Evolutionary conservation across 2,888 invertebrate species (phyloP).

Genomic region (Eilema sororculum): DNA sequence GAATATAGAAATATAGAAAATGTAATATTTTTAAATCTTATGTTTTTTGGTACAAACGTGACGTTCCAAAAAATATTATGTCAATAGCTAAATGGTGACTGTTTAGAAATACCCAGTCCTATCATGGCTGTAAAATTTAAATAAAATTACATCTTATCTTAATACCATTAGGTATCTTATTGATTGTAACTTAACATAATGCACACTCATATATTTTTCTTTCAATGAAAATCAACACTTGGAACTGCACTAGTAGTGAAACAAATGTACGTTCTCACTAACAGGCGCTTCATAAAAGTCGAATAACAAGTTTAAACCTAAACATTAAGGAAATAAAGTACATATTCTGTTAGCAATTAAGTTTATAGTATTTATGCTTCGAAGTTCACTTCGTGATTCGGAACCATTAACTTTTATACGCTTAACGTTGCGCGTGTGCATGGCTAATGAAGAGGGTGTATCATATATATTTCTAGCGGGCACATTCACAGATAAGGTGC

Average conservation of each 20-base stretch:
- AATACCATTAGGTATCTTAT: too few relatives aligned
- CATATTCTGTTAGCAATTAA: neutral
- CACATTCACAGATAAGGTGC: neutral
- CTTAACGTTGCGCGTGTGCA: constrained; percentile 32
- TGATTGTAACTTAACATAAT: too few relatives aligned
- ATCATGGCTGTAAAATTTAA: neutral
- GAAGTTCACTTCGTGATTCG: constrained; percentile 31
- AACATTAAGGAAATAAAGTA: neutral
- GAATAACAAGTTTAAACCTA: neutral
- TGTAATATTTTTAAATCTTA: too few relatives aligned
- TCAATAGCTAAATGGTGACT: too few relatives aligned
- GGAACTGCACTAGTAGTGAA: neutral
- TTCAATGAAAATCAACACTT: neutral
- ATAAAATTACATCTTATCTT: neutral
- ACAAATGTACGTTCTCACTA: neutral
- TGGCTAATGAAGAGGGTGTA: constrained; percentile 41
- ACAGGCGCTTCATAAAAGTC: constrained; percentile 1
- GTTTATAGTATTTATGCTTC: neutral
- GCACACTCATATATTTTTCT: too few relatives aligned
- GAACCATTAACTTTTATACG: constrained; percentile 32
- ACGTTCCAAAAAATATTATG: too few relatives aligned
- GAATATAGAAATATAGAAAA: too few relatives aligned
- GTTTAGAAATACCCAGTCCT: too few relatives aligned
- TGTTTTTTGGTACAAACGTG: too few relatives aligned
- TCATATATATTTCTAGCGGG: constrained; percentile 26